Base-by-base conservation (phyloP, 2,113 vertebrate genomes). In the Myxocyprinus asiaticus region DNA sequence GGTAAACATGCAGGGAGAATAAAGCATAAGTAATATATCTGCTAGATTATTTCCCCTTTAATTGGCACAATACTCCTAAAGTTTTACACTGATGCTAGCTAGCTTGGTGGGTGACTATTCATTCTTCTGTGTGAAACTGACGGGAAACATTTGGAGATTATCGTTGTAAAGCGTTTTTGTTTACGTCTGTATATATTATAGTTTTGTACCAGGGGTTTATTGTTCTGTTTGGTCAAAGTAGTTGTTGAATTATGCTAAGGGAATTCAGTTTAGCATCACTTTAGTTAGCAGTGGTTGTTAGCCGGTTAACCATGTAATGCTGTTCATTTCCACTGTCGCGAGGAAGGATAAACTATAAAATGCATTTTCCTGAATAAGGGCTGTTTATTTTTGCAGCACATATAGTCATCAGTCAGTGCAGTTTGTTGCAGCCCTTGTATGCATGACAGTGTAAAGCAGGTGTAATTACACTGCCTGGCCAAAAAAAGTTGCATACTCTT, bases 101-200 rank as follows among this genome's bases (percentile, higher is more conserved):
- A 61, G 78, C 69, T 50, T 10, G 47, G 48, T 17, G 33, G 73
- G 61, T 76, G 65, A 65, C 9, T 22, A 12, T 76, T 65, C 33
- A 64, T 76, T 53, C 47, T 76, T 33, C 22, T 14, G 56, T 14
- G 15, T 50, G 4, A 15, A 14, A 43, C 61, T 11, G 45, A 17
- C 8, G n/a, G 22, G 6, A 7, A 33, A 3, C 22, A 33, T 33
- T 64, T 62, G 22, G 17, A 64, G 45, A 42, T 53, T 43, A 53
- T 15, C 17, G 3, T 53, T 63, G 33, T 15, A 15, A 15, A 5
- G 9, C 8, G 0, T 53, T 3, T 33, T 33, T 33, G 22, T 7
- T 6, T 2, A 50, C 22, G 22, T 33, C 22, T 33, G 0, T 4
- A 10, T 47, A 17, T 48, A 7, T 74, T 4, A 7, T 8, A 4